Conservation (phyloP, 2,888 invertebrate species). For the Drosophila affinis region DNA sequence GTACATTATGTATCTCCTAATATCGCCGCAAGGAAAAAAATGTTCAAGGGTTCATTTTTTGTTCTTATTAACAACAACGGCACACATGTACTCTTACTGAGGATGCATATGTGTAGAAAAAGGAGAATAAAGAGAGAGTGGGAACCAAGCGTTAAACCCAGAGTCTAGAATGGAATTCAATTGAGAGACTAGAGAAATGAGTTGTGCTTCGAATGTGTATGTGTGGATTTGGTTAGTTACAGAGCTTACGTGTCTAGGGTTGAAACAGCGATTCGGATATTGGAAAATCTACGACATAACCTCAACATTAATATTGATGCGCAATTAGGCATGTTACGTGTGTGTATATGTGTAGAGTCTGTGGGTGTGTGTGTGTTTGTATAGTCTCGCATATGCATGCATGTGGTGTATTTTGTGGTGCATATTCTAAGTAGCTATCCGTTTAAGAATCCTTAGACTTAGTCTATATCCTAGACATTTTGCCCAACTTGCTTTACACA, state of each 20-base stretch:
- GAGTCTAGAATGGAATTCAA: background rate
- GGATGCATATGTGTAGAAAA: background rate
- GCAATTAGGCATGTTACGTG: constrained; percentile 37
- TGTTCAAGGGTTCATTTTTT: background rate
- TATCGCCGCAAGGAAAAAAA: constrained; percentile 23
- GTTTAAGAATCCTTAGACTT: constrained; percentile 25
- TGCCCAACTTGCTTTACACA: background rate
- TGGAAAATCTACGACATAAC: constrained; percentile 71
- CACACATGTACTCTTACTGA: background rate
- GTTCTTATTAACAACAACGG: constrained; percentile 50
- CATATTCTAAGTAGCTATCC: constrained; percentile 32
- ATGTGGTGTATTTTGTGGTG: constrained; percentile 3
- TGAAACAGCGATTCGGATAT: constrained; percentile 68
- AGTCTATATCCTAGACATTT: constrained; percentile 33
- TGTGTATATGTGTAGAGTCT: background rate
- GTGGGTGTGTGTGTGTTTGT: constrained; percentile 18
- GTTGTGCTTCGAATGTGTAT: background rate
- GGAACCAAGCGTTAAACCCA: constrained; percentile 1
- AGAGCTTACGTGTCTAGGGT: constrained; percentile 59
- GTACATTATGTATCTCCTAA: constrained; percentile 13
- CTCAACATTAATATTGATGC: constrained; percentile 67
- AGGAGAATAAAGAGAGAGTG: constrained; percentile 3
- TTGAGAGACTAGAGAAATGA: background rate
- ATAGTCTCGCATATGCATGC: constrained; percentile 15
- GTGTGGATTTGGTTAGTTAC: background rate